Percentiles rank a stretch among this genome's conserved stretches.
phyloP scores from a whole-genome alignment of 2,888 invertebrate species.

The Vanessa cardui region DNA sequence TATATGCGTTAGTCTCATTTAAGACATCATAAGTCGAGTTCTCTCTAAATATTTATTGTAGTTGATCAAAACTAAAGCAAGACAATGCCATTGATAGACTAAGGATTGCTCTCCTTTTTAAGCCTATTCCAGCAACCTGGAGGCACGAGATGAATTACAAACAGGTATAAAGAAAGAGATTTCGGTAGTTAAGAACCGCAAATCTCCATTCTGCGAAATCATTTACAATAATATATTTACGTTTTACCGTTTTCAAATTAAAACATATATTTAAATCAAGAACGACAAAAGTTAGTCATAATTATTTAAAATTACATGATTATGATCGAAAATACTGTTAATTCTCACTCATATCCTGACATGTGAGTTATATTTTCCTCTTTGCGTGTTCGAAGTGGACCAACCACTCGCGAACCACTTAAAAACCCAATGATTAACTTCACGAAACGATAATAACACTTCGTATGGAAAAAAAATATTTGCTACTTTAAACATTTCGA shows the following conservation, averaged over 20 bases:
- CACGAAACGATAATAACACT: slow-evolving; percentile 1
- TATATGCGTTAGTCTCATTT: too few relatives aligned
- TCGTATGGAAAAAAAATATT: neutral
- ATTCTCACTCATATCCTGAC: slow-evolving; percentile 7
- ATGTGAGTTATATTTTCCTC: slow-evolving; percentile 8
- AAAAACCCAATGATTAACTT: neutral
- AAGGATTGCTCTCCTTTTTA: too few relatives aligned
- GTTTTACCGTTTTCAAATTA: neutral
- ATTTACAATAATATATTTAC: neutral
- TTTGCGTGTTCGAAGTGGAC: slow-evolving; percentile 3
- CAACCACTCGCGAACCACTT: neutral
- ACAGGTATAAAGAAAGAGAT: too few relatives aligned
- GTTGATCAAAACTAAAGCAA: too few relatives aligned
- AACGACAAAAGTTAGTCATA: neutral
- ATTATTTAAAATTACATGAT: slow-evolving; percentile 6
- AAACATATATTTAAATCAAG: neutral
- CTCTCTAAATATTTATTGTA: too few relatives aligned
- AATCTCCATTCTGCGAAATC: neutral
- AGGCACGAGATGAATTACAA: too few relatives aligned
- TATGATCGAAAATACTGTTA: slow-evolving; percentile 5
- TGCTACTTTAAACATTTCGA: neutral
- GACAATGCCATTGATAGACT: too few relatives aligned
- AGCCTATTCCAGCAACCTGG: too few relatives aligned
- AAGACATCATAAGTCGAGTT: too few relatives aligned
- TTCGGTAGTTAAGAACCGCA: too few relatives aligned